Conservation (phyloP, 2,113 vertebrate genomes). For the Silurus glanis region DNA sequence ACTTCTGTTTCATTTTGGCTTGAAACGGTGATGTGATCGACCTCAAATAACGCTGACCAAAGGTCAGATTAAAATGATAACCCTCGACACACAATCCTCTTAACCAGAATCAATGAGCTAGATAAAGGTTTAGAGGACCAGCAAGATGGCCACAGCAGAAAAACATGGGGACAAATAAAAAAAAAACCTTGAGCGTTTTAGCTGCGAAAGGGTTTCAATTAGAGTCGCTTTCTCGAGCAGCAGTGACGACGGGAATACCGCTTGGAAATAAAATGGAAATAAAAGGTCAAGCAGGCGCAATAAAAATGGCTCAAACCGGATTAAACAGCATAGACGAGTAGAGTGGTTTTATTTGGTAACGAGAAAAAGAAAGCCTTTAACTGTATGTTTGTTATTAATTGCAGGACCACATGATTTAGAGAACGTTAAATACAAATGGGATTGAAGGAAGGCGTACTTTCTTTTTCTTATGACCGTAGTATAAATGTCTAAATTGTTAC, state of each 20-base stretch:
- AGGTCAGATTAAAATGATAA: slow-evolving; percentile 15
- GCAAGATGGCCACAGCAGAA: background rate
- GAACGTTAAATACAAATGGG: background rate
- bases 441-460: background rate
- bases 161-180: background rate
- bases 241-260: background rate
- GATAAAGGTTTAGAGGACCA: background rate
- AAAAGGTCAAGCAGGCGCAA: background rate
- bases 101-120: background rate
- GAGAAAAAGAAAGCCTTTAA: background rate
- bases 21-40: background rate
- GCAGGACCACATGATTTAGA: background rate
- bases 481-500: background rate
- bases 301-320: background rate
- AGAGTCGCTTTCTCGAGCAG: background rate
- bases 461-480: background rate
- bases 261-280: background rate
- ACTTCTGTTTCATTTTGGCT: background rate
- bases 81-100: slow-evolving; percentile 4
- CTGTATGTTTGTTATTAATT: background rate
- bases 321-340: background rate
- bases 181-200: background rate
- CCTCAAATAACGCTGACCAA: slow-evolving; percentile 12
- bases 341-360: background rate
- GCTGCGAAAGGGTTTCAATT: background rate